Percentiles rank a stretch among this genome's conserved stretches.
Evolutionary conservation across 2,113 vertebrate genomes (phyloP).

Genomic region (Mellivora capensis): DNA sequence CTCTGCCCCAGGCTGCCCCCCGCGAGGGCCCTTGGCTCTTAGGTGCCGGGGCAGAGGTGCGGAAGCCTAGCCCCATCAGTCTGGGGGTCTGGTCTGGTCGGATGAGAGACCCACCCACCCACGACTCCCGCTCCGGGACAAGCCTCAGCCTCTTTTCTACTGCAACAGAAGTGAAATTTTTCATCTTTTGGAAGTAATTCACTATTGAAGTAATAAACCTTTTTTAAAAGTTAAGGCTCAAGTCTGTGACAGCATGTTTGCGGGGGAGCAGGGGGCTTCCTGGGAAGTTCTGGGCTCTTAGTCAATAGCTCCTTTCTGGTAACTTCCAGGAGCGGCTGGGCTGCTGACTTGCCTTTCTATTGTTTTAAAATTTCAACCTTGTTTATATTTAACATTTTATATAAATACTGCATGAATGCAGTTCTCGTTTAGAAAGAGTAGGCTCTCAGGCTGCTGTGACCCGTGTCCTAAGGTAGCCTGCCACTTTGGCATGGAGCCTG

Average conservation of each 20-base stretch:
- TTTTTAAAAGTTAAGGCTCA: neutral
- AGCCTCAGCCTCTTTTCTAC: slow-evolving; percentile 49
- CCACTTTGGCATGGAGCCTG: neutral
- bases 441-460: neutral
- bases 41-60: neutral
- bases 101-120: fast-evolving
- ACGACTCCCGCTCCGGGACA: neutral
- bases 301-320: neutral
- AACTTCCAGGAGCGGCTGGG: neutral
- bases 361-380: neutral
- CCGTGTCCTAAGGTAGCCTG: neutral
- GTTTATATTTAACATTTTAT: neutral
- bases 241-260: neutral
- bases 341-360: neutral
- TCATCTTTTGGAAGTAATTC: slow-evolving; percentile 29
- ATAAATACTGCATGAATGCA: neutral
- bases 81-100: neutral
- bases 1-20: neutral
- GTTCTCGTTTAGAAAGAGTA: neutral
- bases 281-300: neutral
- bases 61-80: neutral
- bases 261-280: neutral
- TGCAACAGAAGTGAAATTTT: slow-evolving; percentile 38
- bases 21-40: neutral
- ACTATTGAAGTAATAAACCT: slow-evolving; percentile 60